Conservation (phyloP, 2,888 invertebrate genomes). For the Pheosia tremula region DNA sequence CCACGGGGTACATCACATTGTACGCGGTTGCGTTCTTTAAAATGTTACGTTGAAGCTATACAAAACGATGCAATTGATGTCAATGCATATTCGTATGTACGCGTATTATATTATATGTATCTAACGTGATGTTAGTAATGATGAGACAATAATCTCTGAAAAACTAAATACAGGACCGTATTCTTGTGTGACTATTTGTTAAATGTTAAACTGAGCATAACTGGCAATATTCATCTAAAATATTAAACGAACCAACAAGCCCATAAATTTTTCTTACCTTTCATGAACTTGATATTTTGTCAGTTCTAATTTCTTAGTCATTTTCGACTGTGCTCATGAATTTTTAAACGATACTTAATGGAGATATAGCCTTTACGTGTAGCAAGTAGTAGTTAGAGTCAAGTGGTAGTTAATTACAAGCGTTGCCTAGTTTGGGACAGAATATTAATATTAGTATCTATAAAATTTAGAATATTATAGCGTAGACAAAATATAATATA, state of each 20-base stretch:
- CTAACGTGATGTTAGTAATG: neutral
- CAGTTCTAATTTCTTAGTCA: too few species aligned
- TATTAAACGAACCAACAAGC: conserved; percentile 14
- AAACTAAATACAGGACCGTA: neutral
- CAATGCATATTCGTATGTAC: neutral
- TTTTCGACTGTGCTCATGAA: too few species aligned
- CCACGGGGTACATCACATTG: neutral
- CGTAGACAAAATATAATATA: neutral
- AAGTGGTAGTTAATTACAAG: too few species aligned
- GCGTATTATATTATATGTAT: neutral
- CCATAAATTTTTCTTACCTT: neutral
- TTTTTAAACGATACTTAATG: too few species aligned
- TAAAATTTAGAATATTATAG: neutral
- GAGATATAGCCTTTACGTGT: too few species aligned
- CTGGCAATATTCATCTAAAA: conserved; percentile 19
- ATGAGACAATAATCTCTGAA: neutral
- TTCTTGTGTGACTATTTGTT: neutral
- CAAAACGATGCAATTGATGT: too few species aligned
- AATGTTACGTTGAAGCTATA: too few species aligned
- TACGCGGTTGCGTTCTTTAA: neutral
- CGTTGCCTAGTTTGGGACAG: too few species aligned
- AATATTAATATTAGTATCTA: neutral
- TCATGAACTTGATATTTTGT: neutral
- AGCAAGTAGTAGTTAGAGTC: too few species aligned
- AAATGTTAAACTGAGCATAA: neutral